Base-by-base conservation (phyloP, 2,888 invertebrate genomes). In the Nomada flava region DNA sequence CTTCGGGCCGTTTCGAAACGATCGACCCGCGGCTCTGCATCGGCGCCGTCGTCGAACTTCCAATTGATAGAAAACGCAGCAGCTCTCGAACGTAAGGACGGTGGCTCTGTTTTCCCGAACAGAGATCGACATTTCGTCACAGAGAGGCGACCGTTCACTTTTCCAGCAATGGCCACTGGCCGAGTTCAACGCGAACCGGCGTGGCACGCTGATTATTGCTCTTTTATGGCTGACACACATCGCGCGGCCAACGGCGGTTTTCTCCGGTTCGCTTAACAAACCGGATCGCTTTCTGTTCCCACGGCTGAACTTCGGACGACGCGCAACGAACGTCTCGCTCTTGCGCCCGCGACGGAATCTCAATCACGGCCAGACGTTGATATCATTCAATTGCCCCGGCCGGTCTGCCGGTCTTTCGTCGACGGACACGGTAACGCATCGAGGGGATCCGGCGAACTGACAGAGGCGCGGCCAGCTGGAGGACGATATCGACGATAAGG, bases 81-180 rank as follows among this genome's bases (percentile, higher is more conserved):
- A 7, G 36, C 36, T 7, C 36, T 1, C 4, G 53, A 53, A n/a
- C 18, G 7, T 18, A 53, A 52, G 5, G 4, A n/a, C 1, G 50
- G 13, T 26, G n/a, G 29, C n/a, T 52, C 59, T 15, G 59, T n/a
- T 42, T 42, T n/a, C 26, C 26, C 42, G 50, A 47, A 50, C 55
- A 52, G 47, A 65, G 79, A 62, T 68, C 70, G 82, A 26, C 65
- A 76, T 85, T 85, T 86, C 85, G 77, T 76, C 83, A 84, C 72
- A 47, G 79, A 74, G 86, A 85, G 85, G 77, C 83, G 64, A 78
- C 88, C 88, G 87, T 82, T 88, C 88, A 88, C 88, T 88, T 88
- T 87, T 88, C 88, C 88, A 87, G 88, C 88, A 86, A 88, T 86
- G 86, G 88, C 84, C 87, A 86, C 55, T 77, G 85, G 79, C 73